Evolutionary conservation across 2,113 vertebrate species (phyloP).

Genomic region (Dromiciops gliroides): DNA sequence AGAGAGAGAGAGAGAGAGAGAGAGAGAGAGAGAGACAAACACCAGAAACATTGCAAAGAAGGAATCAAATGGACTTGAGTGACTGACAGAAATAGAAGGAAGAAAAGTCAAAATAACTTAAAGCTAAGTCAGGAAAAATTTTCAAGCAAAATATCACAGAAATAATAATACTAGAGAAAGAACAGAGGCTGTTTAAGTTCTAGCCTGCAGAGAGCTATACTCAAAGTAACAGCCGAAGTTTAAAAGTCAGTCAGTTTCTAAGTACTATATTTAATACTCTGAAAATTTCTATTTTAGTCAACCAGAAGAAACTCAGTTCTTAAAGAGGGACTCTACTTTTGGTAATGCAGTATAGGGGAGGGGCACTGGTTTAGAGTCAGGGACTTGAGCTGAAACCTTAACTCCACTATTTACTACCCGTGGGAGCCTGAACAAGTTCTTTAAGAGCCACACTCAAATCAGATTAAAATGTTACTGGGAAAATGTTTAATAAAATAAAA

Average conservation of each 20-base stretch:
- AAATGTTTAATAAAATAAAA: not conserved
- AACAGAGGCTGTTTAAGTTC: not conserved
- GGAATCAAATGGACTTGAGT: not conserved
- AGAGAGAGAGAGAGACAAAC: not conserved
- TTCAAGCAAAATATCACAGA: not conserved
- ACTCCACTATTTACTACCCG: not conserved
- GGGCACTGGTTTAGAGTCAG: not conserved
- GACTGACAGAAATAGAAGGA: not conserved
- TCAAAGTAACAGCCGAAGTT: not conserved
- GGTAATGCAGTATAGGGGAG: not conserved
- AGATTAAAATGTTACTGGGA: not conserved
- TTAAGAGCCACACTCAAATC: not conserved
- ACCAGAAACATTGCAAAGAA: not conserved
- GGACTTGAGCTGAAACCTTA: not conserved
- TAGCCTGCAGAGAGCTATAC: not conserved
- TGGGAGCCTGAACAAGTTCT: not conserved
- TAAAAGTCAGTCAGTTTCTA: not conserved
- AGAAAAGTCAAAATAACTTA: not conserved
- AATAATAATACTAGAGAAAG: not conserved
- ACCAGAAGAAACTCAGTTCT: not conserved
- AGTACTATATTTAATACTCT: not conserved
- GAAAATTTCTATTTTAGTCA: not conserved
- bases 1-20: too few relatives aligned
- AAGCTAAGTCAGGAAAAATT: not conserved
- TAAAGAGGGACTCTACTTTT: not conserved